A percentile compares a stretch with the other conserved stretches of the same genome.
Conservation (phyloP, 2,797 vertebrate genomes). For the Oreortyx pictus region DNA sequence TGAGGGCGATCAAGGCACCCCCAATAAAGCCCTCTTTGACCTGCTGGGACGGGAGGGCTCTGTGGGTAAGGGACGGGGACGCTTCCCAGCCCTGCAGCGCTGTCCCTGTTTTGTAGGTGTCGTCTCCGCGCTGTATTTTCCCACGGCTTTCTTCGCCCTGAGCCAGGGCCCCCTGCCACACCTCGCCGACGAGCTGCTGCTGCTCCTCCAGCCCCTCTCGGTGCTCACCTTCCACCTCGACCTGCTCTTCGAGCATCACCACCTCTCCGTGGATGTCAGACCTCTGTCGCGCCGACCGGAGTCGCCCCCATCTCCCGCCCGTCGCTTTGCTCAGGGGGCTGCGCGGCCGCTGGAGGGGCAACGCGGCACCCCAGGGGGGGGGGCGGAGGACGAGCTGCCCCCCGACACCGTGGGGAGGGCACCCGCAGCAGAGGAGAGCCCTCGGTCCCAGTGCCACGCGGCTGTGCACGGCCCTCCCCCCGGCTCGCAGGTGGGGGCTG, state of each 20-base stretch:
- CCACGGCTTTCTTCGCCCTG: slow-evolving; percentile 88
- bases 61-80: not conserved
- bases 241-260: slow-evolving; percentile 95
- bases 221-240: slow-evolving; percentile 95
- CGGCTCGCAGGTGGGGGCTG: slow-evolving; percentile 7
- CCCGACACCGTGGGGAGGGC: not conserved
- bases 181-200: slow-evolving; percentile 90
- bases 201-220: slow-evolving; percentile 92
- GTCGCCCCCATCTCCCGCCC: not conserved
- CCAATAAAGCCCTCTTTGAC: not conserved
- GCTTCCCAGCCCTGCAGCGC: rapidly evolving
- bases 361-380: rapidly evolving
- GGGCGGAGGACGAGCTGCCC: not conserved
- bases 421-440: not conserved
- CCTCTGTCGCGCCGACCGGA: slow-evolving; percentile 4
- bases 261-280: slow-evolving; percentile 79
- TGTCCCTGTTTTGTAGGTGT: slow-evolving; percentile 79
- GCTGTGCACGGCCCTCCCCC: not conserved
- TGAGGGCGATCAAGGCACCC: no score
- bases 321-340: rapidly evolving
- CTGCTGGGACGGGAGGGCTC: rapidly evolving
- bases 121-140: slow-evolving; percentile 85
- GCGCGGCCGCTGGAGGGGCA: rapidly evolving
- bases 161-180: slow-evolving; percentile 83
- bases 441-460: not conserved